Conservation (phyloP, 2,797 vertebrate genomes). For the Chelonia mydas region DNA sequence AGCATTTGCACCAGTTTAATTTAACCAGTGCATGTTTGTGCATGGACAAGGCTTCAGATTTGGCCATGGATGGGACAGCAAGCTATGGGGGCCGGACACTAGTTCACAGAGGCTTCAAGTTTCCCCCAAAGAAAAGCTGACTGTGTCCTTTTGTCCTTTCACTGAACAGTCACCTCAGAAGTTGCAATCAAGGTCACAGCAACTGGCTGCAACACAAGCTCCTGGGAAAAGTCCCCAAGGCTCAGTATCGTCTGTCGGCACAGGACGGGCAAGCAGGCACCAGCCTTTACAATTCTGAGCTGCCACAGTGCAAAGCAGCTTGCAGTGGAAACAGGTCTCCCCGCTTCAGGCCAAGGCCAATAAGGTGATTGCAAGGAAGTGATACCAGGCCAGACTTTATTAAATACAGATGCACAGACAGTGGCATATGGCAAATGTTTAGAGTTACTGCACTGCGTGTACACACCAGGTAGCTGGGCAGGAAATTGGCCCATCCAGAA, state of each 20-base stretch:
- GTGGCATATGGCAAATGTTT: fast-evolving
- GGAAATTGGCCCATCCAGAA: neutral
- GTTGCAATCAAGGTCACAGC: neutral
- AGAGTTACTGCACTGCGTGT: fast-evolving
- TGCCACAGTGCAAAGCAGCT: fast-evolving
- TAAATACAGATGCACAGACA: neutral
- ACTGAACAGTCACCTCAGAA: neutral
- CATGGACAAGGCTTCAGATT: neutral
- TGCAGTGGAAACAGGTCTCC: neutral
- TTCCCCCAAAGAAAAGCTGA: neutral
- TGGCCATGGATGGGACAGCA: fast-evolving
- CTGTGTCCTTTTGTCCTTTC: neutral
- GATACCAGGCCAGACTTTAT: fast-evolving
- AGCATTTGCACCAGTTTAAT: neutral
- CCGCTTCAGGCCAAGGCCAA: fast-evolving
- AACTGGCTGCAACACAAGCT: neutral
- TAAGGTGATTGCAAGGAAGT: fast-evolving
- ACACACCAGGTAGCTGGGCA: neutral
- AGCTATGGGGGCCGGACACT: fast-evolving
- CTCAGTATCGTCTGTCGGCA: neutral
- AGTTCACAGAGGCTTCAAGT: neutral
- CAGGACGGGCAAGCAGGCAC: neutral
- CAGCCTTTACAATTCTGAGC: neutral
- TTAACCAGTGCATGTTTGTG: fast-evolving
- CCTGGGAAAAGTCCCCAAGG: neutral